Percentiles rank a stretch among this genome's conserved stretches.
Conservation (phyloP, 2,888 invertebrate species). For the Philopedon plagiatum region DNA sequence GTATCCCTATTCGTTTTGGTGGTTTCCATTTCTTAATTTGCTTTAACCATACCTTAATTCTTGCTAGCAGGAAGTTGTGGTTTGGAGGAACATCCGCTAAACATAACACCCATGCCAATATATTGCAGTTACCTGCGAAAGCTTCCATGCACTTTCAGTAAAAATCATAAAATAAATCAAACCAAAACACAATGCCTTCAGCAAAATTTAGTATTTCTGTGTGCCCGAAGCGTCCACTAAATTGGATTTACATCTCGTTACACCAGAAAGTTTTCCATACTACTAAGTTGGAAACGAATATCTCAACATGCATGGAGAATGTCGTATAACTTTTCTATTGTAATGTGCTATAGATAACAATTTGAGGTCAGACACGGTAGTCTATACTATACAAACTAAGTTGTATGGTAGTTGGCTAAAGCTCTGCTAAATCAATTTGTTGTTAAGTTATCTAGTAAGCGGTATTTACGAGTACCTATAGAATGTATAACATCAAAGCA, state of each 20-base stretch:
- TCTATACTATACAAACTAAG: not conserved
- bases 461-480: no score
- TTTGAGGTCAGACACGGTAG: not conserved
- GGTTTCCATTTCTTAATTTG: no score
- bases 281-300: conserved; percentile 7
- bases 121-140: no score
- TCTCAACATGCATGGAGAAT: conserved; percentile 9
- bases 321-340: conserved; percentile 3
- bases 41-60: no score
- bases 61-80: no score
- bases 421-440: not conserved
- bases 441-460: not conserved
- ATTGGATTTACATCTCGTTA: conserved; percentile 69
- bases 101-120: no score
- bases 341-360: not conserved
- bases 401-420: not conserved
- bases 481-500: no score
- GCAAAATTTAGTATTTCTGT: conserved; percentile 67
- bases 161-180: no score
- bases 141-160: no score
- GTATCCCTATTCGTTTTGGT: no score
- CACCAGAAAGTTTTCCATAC: conserved; percentile 51
- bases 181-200: no score
- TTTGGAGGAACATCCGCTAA: no score
- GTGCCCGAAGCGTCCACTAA: conserved; percentile 63